These are phyloP conservation scores for Magallana gigas DNA, from an alignment of 1,140 invertebrate species.

Conservation along the genomic window DNA sequence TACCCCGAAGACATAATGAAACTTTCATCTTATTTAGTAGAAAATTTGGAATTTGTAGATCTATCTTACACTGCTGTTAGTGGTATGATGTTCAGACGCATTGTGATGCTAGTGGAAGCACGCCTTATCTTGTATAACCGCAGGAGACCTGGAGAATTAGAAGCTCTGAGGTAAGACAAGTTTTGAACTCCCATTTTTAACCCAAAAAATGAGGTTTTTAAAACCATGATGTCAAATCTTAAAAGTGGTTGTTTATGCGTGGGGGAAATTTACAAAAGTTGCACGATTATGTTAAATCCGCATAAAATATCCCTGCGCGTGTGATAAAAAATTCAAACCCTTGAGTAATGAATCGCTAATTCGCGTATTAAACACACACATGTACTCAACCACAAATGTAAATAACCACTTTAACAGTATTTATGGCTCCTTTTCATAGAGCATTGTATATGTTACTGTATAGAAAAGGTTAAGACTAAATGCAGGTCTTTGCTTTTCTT, in stretches of 20 bases:
- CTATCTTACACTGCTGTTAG: background rate
- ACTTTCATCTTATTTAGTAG: constrained; percentile 2
- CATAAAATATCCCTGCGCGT: too few species aligned
- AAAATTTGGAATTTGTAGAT: constrained; percentile 16
- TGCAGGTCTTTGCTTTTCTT: background rate
- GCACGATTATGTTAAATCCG: background rate
- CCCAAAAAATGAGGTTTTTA: constrained; percentile 6
- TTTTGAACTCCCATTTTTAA: background rate
- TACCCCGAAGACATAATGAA: constrained; percentile 1
- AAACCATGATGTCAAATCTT: background rate
- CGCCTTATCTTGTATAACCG: constrained; percentile 36
- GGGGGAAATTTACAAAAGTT: background rate
- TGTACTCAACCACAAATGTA: background rate
- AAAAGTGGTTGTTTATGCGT: too few species aligned
- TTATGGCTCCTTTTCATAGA: too few species aligned
- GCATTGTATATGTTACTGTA: constrained; percentile 17
- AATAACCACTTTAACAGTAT: background rate
- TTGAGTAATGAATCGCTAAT: background rate
- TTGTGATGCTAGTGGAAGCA: constrained; percentile 29
- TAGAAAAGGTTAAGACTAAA: background rate
- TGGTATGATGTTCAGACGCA: constrained; percentile 16
- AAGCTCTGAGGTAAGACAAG: constrained; percentile 44
- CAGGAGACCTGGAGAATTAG: constrained; percentile 47
- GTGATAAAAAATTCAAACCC: background rate
- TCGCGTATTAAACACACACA: background rate